Base-by-base conservation (phyloP, 2,113 vertebrate species). In the Acrocephalus arundinaceus region DNA sequence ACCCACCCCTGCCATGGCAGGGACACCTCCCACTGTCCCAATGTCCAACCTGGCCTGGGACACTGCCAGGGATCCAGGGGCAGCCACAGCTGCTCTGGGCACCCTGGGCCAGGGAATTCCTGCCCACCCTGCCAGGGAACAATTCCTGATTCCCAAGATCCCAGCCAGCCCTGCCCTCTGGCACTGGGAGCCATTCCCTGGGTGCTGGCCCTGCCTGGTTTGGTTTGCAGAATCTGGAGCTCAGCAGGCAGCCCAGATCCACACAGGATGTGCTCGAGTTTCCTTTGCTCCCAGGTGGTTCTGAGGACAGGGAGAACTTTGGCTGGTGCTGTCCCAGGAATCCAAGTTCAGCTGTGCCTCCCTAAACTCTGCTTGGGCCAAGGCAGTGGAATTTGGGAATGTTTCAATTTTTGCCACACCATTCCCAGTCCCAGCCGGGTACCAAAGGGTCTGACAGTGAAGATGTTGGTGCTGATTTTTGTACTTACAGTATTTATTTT, bases 141-240 rank as follows among this genome's bases (percentile, higher is more conserved):
- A 58, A 86, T 59, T 67, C 52, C 83, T 35, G 2, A 46, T 46
- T 46, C 13, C 72, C 83, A 5, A 11, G 0, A 5, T 37, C 54
- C 62, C 62, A 31, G 0, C 51, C 43, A 52, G 3, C 31, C 31
- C 80, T 70, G 37, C 45, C 45, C 79, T 28, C n/a, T 49, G 54
- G 17, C 66, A 23, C 4, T 58, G 79, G 76, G 62, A 5, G 54
- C 66, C 79, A 71, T 71, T 71, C 79, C 66, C 79, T 59, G 54
- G 0, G 0, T 49, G 5, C 78, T n/a, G 66, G 0, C 79, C 45
- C 28, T 57, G 0, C 52, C 7, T 0, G 0, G 43, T n/a, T 16
- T 68, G 43, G 11, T 68, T 17, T 57, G 75, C 54, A 67, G 54
- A 18, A 13, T 10, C 25, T 41, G 30, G 45, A 68, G 76, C 76